Evolutionary conservation across 2,797 vertebrate genomes (phyloP), one percentile per base, ranked within the genome.

Genomic region (Ptychobarbus kaznakovi): DNA sequence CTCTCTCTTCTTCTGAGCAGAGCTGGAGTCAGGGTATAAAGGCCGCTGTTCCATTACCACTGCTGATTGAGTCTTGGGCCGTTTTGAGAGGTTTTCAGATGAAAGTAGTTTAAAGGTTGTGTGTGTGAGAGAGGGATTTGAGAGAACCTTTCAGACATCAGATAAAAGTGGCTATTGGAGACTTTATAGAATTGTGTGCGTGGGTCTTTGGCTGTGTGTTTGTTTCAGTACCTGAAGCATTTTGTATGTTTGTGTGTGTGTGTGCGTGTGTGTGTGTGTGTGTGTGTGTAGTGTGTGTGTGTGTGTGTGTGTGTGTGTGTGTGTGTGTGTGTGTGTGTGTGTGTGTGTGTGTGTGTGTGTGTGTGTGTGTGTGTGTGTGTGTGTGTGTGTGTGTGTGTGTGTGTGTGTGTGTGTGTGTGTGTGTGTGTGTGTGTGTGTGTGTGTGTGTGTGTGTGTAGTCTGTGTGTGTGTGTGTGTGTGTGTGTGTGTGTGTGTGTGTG

Each of bases 51-150:
- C 88, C 87, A 91, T 93, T 92, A 91, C 88, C 65, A 74, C 88
- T 82, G 87, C 86, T 93, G 92, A 93, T 92, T 91, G 91, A 87
- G 88, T 85, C 83, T 68, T 90, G 74, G 88, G 86, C 88, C 88
- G 87, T 86, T 91, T 0, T 38, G 78, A 80, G 87, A 81, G 75
- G 87, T 86, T 61, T 70, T 51, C 75, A 86, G 73, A 91, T 91
- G 88, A 90, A 92, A 90, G 88, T 93, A 92, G 92, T 92, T 91
- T 90, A 68, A 78, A 91, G 89, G 91, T 91, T 81, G 89, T 92
- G 90, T 70, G 81, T 56, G 85, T 89, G 86, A 89, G 77, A 92
- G 90, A 91, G 77, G 87, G 63, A 69, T 77, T 77, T 68, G 61
- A 77, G 65, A 77, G 49, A 78, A 49, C 40, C 46, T 58, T 68